These are phyloP conservation scores for Lasioglossum malachurum DNA, from an alignment of 2,888 invertebrate genomes.

Conservation along the genomic window DNA sequence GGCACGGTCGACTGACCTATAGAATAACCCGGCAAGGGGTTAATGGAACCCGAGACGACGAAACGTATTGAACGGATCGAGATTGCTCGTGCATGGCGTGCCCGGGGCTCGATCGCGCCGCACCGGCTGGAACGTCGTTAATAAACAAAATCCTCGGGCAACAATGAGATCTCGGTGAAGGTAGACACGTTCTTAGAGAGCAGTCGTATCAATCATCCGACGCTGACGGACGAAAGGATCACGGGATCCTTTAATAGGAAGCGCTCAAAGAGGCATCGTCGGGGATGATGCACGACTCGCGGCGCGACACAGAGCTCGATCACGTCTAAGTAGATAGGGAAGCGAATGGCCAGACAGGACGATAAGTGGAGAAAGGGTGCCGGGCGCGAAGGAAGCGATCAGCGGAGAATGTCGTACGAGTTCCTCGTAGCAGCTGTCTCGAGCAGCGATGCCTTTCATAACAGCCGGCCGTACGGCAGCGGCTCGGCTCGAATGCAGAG, in stretches of 20 bases:
- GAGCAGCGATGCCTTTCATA: conserved; percentile 45
- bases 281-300: conserved; percentile 9
- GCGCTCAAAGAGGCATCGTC: not conserved
- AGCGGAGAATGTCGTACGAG: conserved; percentile 28
- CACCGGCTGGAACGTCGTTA: not conserved
- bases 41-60: conserved; percentile 34
- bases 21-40: conserved; percentile 38
- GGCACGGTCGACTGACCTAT: conserved; percentile 44
- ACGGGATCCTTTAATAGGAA: conserved; percentile 28
- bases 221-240: not conserved
- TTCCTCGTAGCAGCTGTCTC: conserved; percentile 29
- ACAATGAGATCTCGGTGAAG: not conserved
- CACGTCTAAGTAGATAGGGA: conserved; percentile 57
- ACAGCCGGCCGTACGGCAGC: conserved; percentile 21
- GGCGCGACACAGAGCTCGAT: conserved; percentile 9
- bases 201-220: conserved; percentile 27
- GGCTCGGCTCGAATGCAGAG: conserved; percentile 25
- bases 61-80: not conserved
- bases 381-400: conserved; percentile 31
- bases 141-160: conserved; percentile 13
- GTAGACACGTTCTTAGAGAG: not conserved
- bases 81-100: not conserved
- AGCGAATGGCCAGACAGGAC: conserved; percentile 46
- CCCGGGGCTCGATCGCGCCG: not conserved
- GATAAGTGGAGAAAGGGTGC: conserved; percentile 41